Percentiles rank a stretch among this genome's conserved stretches.
These are phyloP conservation scores for Smittia aterrima DNA, from an alignment of 2,888 invertebrate genomes.

Conservation along the genomic window DNA sequence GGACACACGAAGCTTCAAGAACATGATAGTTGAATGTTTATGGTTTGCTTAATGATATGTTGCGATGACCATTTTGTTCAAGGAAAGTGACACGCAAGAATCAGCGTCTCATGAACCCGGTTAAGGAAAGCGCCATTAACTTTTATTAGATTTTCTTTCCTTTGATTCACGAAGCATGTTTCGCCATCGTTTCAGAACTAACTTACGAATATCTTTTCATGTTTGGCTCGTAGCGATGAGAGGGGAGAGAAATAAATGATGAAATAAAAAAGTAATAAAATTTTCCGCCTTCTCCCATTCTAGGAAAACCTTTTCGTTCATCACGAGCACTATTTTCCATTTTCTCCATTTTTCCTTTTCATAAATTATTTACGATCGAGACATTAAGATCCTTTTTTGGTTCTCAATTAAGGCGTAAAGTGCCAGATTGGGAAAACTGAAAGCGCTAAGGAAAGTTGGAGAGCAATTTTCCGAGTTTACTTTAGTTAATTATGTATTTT, in stretches of 20 bases:
- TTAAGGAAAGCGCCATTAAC: slow-evolving; percentile 10
- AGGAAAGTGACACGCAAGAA: background rate
- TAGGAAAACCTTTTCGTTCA: background rate
- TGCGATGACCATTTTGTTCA: slow-evolving; percentile 3
- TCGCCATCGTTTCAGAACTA: background rate
- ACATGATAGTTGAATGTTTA: slow-evolving; percentile 21
- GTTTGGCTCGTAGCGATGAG: background rate
- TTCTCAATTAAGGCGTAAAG: slow-evolving; percentile 23
- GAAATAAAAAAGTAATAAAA: slow-evolving; percentile 21
- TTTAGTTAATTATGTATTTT: slow-evolving; percentile 22
- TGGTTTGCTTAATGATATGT: background rate
- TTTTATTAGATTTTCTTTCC: slow-evolving; percentile 23
- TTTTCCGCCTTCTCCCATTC: background rate
- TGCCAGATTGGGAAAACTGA: background rate
- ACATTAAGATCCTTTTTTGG: slow-evolving; percentile 20
- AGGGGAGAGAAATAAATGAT: background rate
- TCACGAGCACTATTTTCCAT: background rate
- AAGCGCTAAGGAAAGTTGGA: background rate
- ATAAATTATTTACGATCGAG: slow-evolving; percentile 23
- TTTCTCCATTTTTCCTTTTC: background rate
- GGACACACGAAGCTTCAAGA: background rate
- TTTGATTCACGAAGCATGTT: slow-evolving; percentile 9
- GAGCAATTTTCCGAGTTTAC: slow-evolving; percentile 9
- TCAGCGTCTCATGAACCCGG: background rate
- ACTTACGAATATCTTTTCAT: background rate